These are phyloP conservation scores for Sinelater perroti DNA, from an alignment of 2,888 invertebrate genomes.

Conservation along the genomic window DNA sequence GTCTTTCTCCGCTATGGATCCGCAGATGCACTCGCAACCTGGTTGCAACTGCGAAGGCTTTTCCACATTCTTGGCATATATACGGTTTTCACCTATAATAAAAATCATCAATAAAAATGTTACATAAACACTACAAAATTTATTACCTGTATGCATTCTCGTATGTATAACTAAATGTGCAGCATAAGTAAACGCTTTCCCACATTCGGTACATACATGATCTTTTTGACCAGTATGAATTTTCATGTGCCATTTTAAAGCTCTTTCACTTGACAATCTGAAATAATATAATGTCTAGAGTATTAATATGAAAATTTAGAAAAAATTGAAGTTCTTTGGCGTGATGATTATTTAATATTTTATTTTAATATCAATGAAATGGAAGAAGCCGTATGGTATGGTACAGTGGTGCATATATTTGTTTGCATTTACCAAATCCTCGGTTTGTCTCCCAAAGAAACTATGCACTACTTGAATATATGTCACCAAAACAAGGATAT, in stretches of 20 bases:
- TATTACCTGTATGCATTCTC: conserved; percentile 34
- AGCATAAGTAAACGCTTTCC: conserved; percentile 38
- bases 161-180: conserved; percentile 39
- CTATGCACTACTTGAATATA: too few relatives aligned
- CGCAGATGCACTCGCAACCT: conserved; percentile 62
- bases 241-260: conserved; percentile 38
- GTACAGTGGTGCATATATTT: too few relatives aligned
- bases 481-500: too few relatives aligned
- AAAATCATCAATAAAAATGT: neutral
- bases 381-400: too few relatives aligned
- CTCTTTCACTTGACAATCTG: conserved; percentile 36
- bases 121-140: neutral
- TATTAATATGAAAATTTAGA: too few relatives aligned
- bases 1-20: conserved; percentile 61
- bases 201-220: conserved; percentile 36
- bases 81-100: conserved; percentile 57
- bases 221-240: conserved; percentile 39
- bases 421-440: too few relatives aligned
- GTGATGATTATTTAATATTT: too few relatives aligned
- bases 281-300: too few relatives aligned
- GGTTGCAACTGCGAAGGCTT: conserved; percentile 63
- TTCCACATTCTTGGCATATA: conserved; percentile 59
- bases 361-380: too few relatives aligned
- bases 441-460: too few relatives aligned
- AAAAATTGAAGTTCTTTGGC: too few relatives aligned